Evolutionary conservation across 2,888 invertebrate genomes (phyloP), one percentile per base, ranked within the genome.

Genomic region (Julus scandinavius): DNA sequence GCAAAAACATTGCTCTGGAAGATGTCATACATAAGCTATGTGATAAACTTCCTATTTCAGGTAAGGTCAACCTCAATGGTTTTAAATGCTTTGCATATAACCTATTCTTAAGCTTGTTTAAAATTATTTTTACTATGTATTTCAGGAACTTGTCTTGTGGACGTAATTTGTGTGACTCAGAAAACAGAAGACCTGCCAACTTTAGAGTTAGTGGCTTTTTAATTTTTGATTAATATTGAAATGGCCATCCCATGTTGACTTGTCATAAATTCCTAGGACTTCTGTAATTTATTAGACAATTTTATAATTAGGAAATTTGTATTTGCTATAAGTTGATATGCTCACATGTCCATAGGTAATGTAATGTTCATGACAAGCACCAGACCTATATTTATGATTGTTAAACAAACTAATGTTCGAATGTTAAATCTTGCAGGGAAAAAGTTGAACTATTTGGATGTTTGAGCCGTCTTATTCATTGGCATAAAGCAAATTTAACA

Each of bases 371-470:
- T 29, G 29, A 29, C 29, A 29, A 29, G 29, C 29, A 29, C 29
- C 29, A 29, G 29, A 29, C 29, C 29, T 29, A 29, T 29, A 29
- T 29, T 29, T 29, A 29, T 29, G 29, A 29, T 45, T 7, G 45
- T 45, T 45, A 5, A 7, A 45, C 6, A 45, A 45, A 45, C 45
- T 45, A 45, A 45, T 29, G 29, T 29, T 29, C 45, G 1, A 45
- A 45, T 0, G 7, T 45, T 7, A 45, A 45, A 45, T 45, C 13
- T 80, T 80, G 13, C 49, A 85, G 85, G 29, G 50, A 85, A 85
- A 45, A 13, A 13, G 85, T 85, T 49, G 85, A 85, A 85, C 50
- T 85, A 50, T 85, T 85, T 20, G 85, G 85, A 85, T 17, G 20
- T 49, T 45, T 85, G 45, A 85, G n/a, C 13, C 45, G 85, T 9